Base-by-base conservation (phyloP, 2,888 invertebrate species). In the Branchipolynoe longqiensis region DNA sequence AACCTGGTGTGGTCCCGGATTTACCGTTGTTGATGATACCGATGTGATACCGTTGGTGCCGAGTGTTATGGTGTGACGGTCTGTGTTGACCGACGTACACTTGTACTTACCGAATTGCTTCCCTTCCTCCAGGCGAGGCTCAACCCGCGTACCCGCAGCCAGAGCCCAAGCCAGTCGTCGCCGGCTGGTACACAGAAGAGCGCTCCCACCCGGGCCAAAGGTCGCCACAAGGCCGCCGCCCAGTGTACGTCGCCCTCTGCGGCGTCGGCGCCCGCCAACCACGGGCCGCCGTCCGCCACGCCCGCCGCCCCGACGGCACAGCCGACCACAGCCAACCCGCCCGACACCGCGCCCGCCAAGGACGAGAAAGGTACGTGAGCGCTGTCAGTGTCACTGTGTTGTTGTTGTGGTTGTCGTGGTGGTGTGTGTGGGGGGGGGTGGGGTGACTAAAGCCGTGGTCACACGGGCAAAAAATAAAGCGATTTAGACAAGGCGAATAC, bases 91-190 rank as follows among this genome's bases (percentile, higher is more conserved):
- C n/a, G n/a, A n/a, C n/a, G n/a, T n/a, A n/a, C n/a, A n/a, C n/a
- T n/a, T n/a, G n/a, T n/a, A n/a, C n/a, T n/a, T n/a, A n/a, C n/a
- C n/a, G n/a, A n/a, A n/a, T 48, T 8, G 8, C 48, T 48, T 18
- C 48, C 8, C 62, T 41, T 31, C 78, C 48, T 8, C n/a, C 78
- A 78, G 78, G 78, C 78, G 14, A 22, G 73, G 41, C 41, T 40
- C 48, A 12, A 36, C 69, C 22, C 40, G 8, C 41, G 78, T 28
- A 78, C 41, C 8, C 41, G 78, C 25, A 78, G 78, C 22, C 78
- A 78, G 78, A 78, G 78, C 54, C 78, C 78, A 8, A 78, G 78
- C 33, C 78, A 78, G 78, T 78, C 78, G 48, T 28, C 78, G 54
- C 78, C 78, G 12, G 54, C 41, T 31, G 48, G 48, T 33, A 25